Evolutionary conservation across 2,797 vertebrate genomes (phyloP), one percentile per base, ranked within the genome.

Genomic region (Trachops cirrhosus): DNA sequence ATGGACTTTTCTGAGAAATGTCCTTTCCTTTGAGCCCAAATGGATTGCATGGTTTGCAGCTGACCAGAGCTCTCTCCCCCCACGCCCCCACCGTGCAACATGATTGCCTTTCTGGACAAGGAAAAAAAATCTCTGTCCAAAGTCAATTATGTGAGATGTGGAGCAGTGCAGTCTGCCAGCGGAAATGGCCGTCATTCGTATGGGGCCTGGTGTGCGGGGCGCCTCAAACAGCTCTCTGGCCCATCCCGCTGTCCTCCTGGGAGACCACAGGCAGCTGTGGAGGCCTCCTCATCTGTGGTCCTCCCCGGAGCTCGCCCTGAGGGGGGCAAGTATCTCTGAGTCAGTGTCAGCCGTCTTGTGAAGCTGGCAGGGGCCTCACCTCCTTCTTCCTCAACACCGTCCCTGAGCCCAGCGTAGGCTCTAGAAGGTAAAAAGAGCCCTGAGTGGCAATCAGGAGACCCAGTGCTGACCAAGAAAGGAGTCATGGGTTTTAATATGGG

Each of bases 1-100:
- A 80, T 70, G 54, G 59, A 37, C 52, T 95, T 90, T 96, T 96
- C 89, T 94, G n/a, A 94, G 89, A 91, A 96, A 73, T 67, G n/a
- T 46, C 50, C 48, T 80, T 79, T 95, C 14, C 77, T 79, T 32
- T 70, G 89, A 70, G 52, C 67, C 91, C 71, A 94, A 48, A 91
- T 89, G 41, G 39, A 83, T 46, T 84, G 79, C 32, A n/a, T 48
- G 54, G 73, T 88, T 64, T 94, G 85, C 83, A 95, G 96, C 79
- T 96, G 94, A 86, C 77, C 6, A 2, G 73, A 46, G 12, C 10
- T 92, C 62, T 41, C 68, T 64, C 11, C 52, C 50, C 52, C 52
- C 21, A 3, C 21, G 9, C 19, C 52, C 21, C 52, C 52, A 22
- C 79, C 29, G 50, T 19, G 29, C 80, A 73, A 95, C 32, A 41